Conservation (phyloP, 2,797 vertebrate species). For the Cossypha heuglini region DNA sequence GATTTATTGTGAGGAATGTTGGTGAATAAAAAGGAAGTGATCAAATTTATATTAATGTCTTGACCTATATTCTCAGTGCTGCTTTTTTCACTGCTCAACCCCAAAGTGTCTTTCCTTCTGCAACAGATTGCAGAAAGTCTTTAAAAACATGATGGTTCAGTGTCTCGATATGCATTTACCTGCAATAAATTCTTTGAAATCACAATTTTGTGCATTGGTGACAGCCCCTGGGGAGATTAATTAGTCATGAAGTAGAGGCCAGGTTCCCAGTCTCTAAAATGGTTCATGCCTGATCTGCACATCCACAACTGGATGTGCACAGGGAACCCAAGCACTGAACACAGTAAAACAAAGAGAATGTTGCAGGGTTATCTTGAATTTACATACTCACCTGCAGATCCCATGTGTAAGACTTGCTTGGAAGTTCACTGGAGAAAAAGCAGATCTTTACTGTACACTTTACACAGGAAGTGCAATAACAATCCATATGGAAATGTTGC, state of each 20-base stretch:
- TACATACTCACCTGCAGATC: background rate
- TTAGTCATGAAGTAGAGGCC: background rate
- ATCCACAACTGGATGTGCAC: background rate
- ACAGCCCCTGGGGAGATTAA: background rate
- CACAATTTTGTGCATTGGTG: background rate
- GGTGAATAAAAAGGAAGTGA: conserved; percentile 82
- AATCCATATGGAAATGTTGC: background rate
- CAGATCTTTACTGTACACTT: background rate
- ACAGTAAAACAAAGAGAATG: background rate
- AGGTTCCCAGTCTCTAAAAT: background rate
- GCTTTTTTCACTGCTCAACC: conserved; percentile 57
- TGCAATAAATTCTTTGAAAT: conserved; percentile 16
- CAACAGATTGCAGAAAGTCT: conserved; percentile 33
- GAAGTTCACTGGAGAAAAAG: background rate
- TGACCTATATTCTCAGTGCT: conserved; percentile 76
- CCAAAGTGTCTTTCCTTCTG: conserved; percentile 46
- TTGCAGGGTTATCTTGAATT: background rate
- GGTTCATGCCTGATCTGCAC: background rate
- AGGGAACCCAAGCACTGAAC: background rate
- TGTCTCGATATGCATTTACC: background rate
- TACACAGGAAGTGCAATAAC: background rate
- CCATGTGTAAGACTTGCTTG: background rate
- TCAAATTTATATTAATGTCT: conserved; percentile 84
- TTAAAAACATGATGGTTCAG: background rate
- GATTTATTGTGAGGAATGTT: conserved; percentile 78